Base-by-base conservation (phyloP, 2,888 invertebrate genomes). In the Hetaerina titia region DNA sequence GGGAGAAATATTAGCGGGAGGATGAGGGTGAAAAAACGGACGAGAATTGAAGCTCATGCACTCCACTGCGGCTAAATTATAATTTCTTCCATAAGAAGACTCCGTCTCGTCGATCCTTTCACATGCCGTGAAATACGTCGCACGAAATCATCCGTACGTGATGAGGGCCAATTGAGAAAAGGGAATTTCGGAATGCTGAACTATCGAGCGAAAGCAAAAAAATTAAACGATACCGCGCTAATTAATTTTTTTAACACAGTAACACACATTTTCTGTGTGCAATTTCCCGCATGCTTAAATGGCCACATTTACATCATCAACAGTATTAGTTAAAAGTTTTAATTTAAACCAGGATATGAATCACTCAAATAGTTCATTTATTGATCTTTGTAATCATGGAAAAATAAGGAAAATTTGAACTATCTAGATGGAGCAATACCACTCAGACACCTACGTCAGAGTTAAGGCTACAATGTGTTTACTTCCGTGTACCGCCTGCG, bases 31-130 rank as follows among this genome's bases (percentile, higher is more conserved):
- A 81, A 81, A n/a, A 81, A 81, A 81, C 31, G 13, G 9, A 81
- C 31, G 81, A 81, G 81, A 31, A 81, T 25, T 81, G 81, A 81
- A 81, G 31, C 81, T 13, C 81, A 81, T 81, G 81, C 81, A 81
- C 81, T 81, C 81, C 25, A 31, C 9, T 81, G 81, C 81, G 81
- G 81, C 31, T 81, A 81, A 31, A 81, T 81, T 31, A 31, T 81
- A 81, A 81, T 81, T 81, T 31, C 81, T 81, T 22, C 81, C 25
- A 81, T 81, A 81, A 81, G 81, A 81, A 13, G 81, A 15, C 31
- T 31, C 81, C 81, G 31, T 81, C 22, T 81, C 81, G 19, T 31
- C 31, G 31, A 22, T 31, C 81, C 25, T 6, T 31, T n/a, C 31
- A 13, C 13, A 31, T 8, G 81, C 25, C 81, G 81, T 81, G 81